Evolutionary conservation across 2,797 vertebrate species (phyloP).

Genomic region (Clarias platycephalus): DNA sequence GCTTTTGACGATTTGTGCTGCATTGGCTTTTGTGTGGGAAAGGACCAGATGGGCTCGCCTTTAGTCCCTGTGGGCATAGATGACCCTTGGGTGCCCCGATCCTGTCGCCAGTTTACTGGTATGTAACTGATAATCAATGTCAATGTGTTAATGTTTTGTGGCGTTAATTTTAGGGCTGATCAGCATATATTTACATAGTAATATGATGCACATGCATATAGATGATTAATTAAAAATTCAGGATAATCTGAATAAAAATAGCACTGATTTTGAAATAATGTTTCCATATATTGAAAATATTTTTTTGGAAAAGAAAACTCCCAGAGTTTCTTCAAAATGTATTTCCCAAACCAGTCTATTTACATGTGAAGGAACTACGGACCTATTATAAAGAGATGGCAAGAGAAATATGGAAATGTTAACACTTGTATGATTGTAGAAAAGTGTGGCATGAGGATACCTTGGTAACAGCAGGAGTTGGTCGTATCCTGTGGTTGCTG

Average conservation of each 20-base stretch:
- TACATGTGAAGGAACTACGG: not conserved
- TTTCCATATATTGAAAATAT: not conserved
- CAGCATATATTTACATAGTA: not conserved
- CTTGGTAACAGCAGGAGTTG: constrained; percentile 95
- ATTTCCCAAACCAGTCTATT: not conserved
- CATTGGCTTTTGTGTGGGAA: no score
- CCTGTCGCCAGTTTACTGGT: no score
- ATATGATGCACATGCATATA: not conserved
- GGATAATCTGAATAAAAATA: not conserved
- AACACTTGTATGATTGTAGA: not conserved
- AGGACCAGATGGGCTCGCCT: no score
- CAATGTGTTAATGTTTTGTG: no score
- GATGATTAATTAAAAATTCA: not conserved
- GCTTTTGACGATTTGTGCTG: no score
- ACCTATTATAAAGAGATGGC: not conserved
- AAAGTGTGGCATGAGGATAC: constrained; percentile 72
- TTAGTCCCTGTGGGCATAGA: no score
- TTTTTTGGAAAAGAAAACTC: not conserved
- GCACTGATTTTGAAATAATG: not conserved
- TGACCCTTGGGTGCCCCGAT: no score
- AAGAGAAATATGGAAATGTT: not conserved
- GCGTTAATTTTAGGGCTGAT: no score
- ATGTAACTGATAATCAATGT: no score
- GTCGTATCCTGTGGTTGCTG: constrained; percentile 94
- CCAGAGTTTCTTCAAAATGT: not conserved